These are phyloP conservation scores for Pitangus sulphuratus DNA, from an alignment of 2,797 vertebrate species.

Conservation along the genomic window DNA sequence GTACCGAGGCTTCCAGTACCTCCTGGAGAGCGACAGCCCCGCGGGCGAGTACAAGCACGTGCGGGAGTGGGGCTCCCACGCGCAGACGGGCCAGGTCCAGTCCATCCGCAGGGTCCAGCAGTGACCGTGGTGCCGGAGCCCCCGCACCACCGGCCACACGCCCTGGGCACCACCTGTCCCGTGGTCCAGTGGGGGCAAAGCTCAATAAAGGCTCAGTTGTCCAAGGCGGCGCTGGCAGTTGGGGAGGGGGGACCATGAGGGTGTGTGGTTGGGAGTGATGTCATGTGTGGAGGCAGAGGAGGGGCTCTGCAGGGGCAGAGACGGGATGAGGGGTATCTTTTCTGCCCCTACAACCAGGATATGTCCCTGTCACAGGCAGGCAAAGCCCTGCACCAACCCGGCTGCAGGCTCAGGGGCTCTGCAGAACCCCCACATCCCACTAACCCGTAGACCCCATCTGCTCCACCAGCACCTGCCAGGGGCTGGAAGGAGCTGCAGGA, in stretches of 20 bases:
- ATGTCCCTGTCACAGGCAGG: background rate
- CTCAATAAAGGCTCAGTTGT: constrained; percentile 58
- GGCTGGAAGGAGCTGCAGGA: background rate
- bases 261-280: rapidly evolving
- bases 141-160: rapidly evolving
- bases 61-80: constrained; percentile 89
- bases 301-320: background rate
- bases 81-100: constrained; percentile 93
- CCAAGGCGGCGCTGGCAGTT: background rate
- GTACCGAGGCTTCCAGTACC: constrained; percentile 92
- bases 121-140: constrained; percentile 54
- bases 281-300: rapidly evolving
- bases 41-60: constrained; percentile 92
- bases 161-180: background rate
- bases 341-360: background rate
- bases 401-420: background rate
- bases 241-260: background rate
- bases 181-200: background rate
- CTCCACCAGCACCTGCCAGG: background rate
- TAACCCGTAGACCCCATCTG: rapidly evolving
- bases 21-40: constrained; percentile 89
- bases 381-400: rapidly evolving
- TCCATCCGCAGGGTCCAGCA: constrained; percentile 94
- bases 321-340: background rate
- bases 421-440: background rate